phyloP scores from a whole-genome alignment of 2,888 invertebrate species.

The Dryococelus australis region DNA sequence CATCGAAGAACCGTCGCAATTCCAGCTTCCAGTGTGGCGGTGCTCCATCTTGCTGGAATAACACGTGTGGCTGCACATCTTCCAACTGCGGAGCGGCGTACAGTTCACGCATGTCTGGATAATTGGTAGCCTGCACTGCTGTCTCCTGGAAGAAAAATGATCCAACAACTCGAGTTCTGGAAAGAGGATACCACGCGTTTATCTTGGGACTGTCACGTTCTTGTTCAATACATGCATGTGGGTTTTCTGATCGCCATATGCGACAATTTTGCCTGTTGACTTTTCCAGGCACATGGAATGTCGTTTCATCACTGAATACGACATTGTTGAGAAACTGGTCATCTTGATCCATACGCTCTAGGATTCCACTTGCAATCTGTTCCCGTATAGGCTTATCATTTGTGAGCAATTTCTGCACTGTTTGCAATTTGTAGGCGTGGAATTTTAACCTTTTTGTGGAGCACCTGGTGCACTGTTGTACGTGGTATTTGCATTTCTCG shows the following conservation, averaged over 20 bases:
- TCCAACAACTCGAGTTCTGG: background rate
- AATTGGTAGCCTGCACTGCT: background rate
- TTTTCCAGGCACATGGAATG: background rate
- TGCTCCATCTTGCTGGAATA: background rate
- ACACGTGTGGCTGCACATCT: background rate
- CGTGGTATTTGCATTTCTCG: background rate
- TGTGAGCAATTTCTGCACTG: background rate
- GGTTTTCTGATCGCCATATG: background rate
- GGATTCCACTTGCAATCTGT: background rate
- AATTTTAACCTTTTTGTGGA: background rate
- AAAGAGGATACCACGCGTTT: background rate
- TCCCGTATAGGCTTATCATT: background rate
- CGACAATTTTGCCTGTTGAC: background rate
- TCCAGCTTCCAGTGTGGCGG: background rate
- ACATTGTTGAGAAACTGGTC: background rate
- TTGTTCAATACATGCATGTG: background rate
- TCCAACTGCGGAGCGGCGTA: background rate
- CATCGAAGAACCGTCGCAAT: background rate
- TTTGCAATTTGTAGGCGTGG: background rate
- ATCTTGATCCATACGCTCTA: background rate
- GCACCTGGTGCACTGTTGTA: background rate
- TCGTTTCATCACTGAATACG: background rate
- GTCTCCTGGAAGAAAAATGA: background rate
- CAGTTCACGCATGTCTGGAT: background rate
- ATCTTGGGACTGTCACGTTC: background rate